These are phyloP conservation scores for Microhierax caerulescens DNA, from an alignment of 2,797 vertebrate genomes.

Conservation along the genomic window DNA sequence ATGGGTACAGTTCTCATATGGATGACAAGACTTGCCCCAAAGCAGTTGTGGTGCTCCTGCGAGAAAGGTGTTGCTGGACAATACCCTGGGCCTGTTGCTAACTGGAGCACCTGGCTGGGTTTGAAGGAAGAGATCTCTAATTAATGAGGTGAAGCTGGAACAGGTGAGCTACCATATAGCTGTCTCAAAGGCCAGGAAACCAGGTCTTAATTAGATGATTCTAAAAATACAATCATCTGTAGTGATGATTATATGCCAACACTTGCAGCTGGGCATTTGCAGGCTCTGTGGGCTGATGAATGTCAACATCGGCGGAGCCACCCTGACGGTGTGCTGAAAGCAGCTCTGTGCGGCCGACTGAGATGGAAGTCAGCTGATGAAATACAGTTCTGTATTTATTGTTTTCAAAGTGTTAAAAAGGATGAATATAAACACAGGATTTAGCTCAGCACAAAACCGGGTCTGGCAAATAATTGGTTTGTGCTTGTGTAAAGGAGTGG, in stretches of 20 bases:
- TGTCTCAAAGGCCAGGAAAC: not conserved
- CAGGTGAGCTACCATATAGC: not conserved
- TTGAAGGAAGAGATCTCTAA: not conserved
- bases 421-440: not conserved
- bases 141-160: conserved; percentile 3
- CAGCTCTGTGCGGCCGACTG: not conserved
- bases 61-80: not conserved
- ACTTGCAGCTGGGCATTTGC: conserved; percentile 13
- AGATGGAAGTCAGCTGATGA: not conserved
- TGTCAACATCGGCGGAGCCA: not conserved
- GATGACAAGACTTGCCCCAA: not conserved
- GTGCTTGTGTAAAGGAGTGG: not conserved
- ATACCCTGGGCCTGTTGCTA: not conserved
- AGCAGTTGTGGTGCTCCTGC: not conserved
- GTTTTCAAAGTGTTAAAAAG: not conserved
- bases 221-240: not conserved
- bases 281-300: not conserved
- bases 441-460: not conserved
- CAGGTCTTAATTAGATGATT: not conserved
- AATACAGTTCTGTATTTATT: not conserved
- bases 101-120: not conserved
- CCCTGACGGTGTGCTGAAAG: not conserved
- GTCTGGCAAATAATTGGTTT: not conserved
- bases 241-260: not conserved
- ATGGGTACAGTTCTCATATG: not conserved